A percentile compares a stretch with the other conserved stretches of the same genome.
phyloP scores from a whole-genome alignment of 2,888 invertebrate species.

The Cenopis cana region DNA sequence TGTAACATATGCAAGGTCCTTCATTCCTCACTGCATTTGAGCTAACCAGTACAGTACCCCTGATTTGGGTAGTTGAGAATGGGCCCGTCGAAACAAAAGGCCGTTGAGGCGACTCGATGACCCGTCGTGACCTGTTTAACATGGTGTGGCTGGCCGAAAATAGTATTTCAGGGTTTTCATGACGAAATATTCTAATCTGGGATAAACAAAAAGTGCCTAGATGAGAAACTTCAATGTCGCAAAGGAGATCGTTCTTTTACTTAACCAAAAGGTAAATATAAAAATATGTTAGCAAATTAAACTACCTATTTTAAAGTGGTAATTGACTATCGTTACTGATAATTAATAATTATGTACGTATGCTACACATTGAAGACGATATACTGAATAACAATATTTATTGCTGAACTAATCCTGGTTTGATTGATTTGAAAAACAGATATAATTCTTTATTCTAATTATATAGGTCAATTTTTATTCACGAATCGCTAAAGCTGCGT shows the following conservation, averaged over 20 bases:
- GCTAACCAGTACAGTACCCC: slow-evolving; percentile 26
- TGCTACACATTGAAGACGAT: slow-evolving; percentile 38
- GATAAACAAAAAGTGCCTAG: slow-evolving; percentile 39
- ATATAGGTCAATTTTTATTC: slow-evolving; percentile 6
- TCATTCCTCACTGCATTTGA: slow-evolving; percentile 52
- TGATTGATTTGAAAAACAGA: slow-evolving; percentile 16
- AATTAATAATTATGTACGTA: slow-evolving; percentile 38
- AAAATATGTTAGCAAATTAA: slow-evolving; percentile 38
- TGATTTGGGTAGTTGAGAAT: slow-evolving; percentile 10
- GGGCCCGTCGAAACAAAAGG: slow-evolving; percentile 12
- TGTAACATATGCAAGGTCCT: slow-evolving; percentile 63
- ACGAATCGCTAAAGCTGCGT: slow-evolving; percentile 6
- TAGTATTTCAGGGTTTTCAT: slow-evolving; percentile 42
- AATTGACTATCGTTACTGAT: slow-evolving; percentile 40
- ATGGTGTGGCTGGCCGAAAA: slow-evolving; percentile 39
- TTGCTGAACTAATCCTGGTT: slow-evolving; percentile 40
- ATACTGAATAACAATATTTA: slow-evolving; percentile 36
- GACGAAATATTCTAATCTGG: slow-evolving; percentile 38
- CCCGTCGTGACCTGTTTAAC: slow-evolving; percentile 21
- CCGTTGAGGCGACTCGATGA: background rate
- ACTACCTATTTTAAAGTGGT: slow-evolving; percentile 32
- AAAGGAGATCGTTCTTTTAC: slow-evolving; percentile 40
- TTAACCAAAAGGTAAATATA: slow-evolving; percentile 44
- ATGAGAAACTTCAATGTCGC: slow-evolving; percentile 36
- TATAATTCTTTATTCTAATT: slow-evolving; percentile 30